These are phyloP conservation scores for Leptatherina wallacei DNA, from an alignment of 2,797 vertebrate genomes.

Conservation along the genomic window DNA sequence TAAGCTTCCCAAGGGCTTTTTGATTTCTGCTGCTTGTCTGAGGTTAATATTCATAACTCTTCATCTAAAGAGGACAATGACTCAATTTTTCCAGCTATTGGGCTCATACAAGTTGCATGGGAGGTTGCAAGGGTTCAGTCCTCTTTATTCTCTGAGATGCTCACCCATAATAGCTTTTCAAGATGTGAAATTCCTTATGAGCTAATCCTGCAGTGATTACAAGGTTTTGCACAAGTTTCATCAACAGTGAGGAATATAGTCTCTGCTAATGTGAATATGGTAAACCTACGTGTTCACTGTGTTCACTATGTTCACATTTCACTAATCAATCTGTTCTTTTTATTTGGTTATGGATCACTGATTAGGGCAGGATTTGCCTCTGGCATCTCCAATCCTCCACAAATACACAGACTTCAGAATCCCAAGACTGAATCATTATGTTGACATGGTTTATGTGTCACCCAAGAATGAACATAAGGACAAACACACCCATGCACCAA, in stretches of 20 bases:
- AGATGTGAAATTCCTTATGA: not conserved
- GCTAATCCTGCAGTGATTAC: not conserved
- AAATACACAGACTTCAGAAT: not conserved
- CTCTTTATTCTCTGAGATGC: not conserved
- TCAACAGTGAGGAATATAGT: not conserved
- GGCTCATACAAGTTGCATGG: not conserved
- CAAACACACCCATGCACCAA: not conserved
- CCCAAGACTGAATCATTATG: not conserved
- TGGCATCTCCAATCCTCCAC: not conserved
- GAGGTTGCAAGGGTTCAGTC: not conserved
- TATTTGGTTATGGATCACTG: conserved; percentile 29
- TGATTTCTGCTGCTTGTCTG: not conserved
- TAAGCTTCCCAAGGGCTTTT: not conserved
- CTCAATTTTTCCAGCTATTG: not conserved
- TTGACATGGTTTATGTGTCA: conserved; percentile 15
- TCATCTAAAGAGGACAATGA: not conserved
- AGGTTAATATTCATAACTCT: not conserved
- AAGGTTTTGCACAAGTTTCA: not conserved
- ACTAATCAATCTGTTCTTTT: not conserved
- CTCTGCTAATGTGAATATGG: not conserved
- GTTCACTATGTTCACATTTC: not conserved
- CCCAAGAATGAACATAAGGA: conserved; percentile 28
- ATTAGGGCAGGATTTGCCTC: conserved; percentile 20
- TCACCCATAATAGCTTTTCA: not conserved
- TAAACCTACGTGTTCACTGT: too few species aligned